Conservation (phyloP, 2,888 invertebrate genomes). For the Mythimna impura region DNA sequence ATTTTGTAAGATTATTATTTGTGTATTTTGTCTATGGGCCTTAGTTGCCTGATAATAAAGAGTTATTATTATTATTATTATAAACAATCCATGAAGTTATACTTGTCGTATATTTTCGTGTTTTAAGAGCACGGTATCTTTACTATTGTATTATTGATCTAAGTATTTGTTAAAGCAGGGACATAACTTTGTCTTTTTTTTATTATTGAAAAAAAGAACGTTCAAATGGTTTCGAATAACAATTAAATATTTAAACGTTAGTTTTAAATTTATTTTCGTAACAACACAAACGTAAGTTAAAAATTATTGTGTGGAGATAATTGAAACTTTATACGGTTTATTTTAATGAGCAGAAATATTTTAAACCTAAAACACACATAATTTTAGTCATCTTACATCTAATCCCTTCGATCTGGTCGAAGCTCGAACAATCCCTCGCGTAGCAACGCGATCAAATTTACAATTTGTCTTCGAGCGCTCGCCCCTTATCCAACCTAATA, state of each 20-base stretch:
- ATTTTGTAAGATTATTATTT: too few species aligned
- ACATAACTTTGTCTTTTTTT: too few species aligned
- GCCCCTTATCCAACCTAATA: constrained; percentile 45
- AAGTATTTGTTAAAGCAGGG: not conserved
- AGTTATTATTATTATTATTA: too few species aligned
- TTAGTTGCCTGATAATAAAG: too few species aligned
- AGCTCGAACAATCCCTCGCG: constrained; percentile 19
- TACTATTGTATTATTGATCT: not conserved
- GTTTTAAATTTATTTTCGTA: not conserved
- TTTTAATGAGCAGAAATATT: constrained; percentile 28
- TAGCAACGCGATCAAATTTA: constrained; percentile 41
- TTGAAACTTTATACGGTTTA: constrained; percentile 16
- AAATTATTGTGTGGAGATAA: constrained; percentile 16
- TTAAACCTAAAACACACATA: constrained; percentile 19
- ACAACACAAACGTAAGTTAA: not conserved
- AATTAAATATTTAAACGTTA: not conserved
- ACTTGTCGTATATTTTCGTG: not conserved
- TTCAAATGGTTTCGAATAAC: not conserved
- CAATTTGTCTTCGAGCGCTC: constrained; percentile 59
- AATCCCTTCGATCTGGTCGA: constrained; percentile 22
- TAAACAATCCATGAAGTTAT: not conserved
- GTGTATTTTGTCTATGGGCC: too few species aligned
- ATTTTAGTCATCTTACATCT: constrained; percentile 21
- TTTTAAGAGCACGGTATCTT: not conserved
- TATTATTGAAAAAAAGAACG: not conserved